Evolutionary conservation across 2,888 invertebrate species (phyloP), one percentile per base, ranked within the genome.

Genomic region (Troilus luridus): DNA sequence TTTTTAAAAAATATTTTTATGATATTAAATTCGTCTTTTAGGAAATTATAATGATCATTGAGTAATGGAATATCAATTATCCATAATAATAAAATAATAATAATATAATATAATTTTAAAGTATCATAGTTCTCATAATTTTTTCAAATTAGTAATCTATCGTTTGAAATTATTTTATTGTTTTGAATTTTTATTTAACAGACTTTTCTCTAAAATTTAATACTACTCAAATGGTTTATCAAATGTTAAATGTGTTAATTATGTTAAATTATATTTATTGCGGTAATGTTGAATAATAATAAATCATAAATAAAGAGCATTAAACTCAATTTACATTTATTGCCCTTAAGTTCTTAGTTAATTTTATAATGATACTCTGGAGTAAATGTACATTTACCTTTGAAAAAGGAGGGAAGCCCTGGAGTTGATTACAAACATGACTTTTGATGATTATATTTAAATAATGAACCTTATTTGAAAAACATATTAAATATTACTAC

Each of bases 161-260:
- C 2, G 27, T 77, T 77, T 41, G 41, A 41, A 88, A 17, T 89
- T 56, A 62, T 64, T 89, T 89, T 89, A 89, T 89, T 89, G 89
- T 90, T 89, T 90, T 77, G 90, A 77, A 59, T 24, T 90, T 90
- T 90, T 90, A 90, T 77, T 90, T 72, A 90, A 90, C 72, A 90
- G 90, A 90, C 90, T 90, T 72, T 67, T 90, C 90, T 77, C 72
- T 90, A 85, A 85, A 85, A 85, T 85, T 85, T 85, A 85, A 85
- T 85, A 85, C 85, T 85, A 85, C 85, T 85, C 85, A 85, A 85
- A 85, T 85, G 85, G 85, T 85, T 85, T 85, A n/a, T 85, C 85
- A 85, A 85, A 85, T 58, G 85, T 85, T 85, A 58, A 85, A 85
- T 56, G 85, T 85, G 56, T 85, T 85, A 54, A 41, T 54, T 56